Base-by-base conservation (phyloP, 35 echinoderm and acorn worm species). In the Lytechinus variegatus region DNA sequence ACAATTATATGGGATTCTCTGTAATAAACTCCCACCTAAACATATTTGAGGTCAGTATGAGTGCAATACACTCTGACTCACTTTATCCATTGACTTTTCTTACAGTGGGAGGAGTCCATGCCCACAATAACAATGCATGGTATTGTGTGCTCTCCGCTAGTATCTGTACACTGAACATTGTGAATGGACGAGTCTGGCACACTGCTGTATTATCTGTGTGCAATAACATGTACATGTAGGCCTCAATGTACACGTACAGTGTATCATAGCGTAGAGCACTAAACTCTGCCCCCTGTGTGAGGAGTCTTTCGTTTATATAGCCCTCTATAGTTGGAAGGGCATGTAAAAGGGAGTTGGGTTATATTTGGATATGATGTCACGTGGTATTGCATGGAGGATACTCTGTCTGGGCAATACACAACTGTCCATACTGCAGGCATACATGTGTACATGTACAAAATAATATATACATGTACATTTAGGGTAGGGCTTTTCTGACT, bases 311-410 rank as follows among this genome's bases (percentile, higher is more conserved):
- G 52, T 51, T 90, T 90, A 90, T 90, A 90, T 90, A 90, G 88
- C 88, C 88, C 88, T 90, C 88, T 90, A 90, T 90, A 90, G 88
- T 90, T 9, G 88, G 88, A 54, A 52, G 28, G 28, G 4, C 11
- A 90, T 2, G 8, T 28, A 21, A 90, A 90, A 28, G 52, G 88
- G 88, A 54, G 16, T 90, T 44, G 29, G 28, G 88, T 10, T 90
- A 90, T 52, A 90, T 52, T n/a, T 90, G 52, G 88, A 33, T 90
- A 90, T 90, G 88, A 90, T 54, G 52, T 90, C 66, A 79, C 8
- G 6, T n/a, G 16, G 66, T 16, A n/a, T 79, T 79, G 66, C 66
- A 79, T 79, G 66, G 6, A 79, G n/a, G 1, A 79, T 79, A 79
- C 66, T 24, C 66, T n/a, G 21, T 19, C 66, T 6, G 33, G 33